phyloP scores from a whole-genome alignment of 2,888 invertebrate genomes.

The Branchellion lobata region DNA sequence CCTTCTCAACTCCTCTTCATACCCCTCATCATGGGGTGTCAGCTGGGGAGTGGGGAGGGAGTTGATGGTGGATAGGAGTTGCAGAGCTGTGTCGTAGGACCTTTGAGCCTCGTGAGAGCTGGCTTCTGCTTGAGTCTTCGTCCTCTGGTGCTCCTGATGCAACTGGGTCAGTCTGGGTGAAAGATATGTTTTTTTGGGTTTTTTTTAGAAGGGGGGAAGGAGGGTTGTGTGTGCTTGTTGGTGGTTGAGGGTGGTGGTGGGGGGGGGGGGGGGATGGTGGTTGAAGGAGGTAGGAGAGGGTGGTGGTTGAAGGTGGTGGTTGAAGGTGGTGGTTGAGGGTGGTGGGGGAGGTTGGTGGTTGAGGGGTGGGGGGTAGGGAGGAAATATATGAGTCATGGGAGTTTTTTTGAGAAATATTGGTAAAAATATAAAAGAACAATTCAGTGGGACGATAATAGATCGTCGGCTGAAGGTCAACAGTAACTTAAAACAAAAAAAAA shows the following conservation, averaged over 20 bases:
- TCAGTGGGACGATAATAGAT: no score
- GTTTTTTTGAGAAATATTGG: no score
- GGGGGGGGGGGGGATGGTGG: background rate
- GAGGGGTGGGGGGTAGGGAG: no score
- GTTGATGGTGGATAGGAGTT: slow-evolving; percentile 1
- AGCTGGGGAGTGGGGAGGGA: background rate
- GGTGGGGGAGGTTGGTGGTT: no score
- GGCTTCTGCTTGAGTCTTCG: background rate
- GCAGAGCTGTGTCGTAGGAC: background rate
- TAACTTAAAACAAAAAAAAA: background rate
- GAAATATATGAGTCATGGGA: no score
- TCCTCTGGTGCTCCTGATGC: background rate
- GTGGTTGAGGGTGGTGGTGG: background rate
- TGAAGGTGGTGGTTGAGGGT: no score
- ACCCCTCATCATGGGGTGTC: background rate
- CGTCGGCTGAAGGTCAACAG: no score
- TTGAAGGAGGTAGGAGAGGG: no score
- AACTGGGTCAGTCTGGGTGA: background rate
- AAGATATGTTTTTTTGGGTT: background rate
- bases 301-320: no score
- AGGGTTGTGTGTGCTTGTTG: no score
- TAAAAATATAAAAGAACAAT: no score
- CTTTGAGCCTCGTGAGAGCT: background rate
- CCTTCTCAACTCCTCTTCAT: background rate
- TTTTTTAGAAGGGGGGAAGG: no score